Conservation (phyloP, 2,888 invertebrate genomes). For the Julus scandinavius region DNA sequence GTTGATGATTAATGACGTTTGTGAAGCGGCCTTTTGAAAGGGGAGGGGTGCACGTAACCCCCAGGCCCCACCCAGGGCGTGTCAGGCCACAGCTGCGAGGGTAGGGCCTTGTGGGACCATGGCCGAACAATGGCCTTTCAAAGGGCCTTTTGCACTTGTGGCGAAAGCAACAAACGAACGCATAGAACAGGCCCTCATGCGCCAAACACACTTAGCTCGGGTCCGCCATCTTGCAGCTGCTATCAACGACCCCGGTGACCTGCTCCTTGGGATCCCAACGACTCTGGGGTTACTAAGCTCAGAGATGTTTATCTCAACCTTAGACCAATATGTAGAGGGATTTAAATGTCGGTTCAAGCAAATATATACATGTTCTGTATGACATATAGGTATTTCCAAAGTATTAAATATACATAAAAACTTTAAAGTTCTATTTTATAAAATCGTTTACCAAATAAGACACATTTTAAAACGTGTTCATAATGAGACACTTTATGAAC, state of each 20-base stretch:
- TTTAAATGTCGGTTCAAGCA: too few species aligned
- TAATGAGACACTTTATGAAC: too few species aligned
- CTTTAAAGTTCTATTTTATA: too few species aligned
- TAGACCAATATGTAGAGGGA: too few species aligned
- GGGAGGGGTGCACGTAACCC: slow-evolving; percentile 22
- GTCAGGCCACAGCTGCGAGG: slow-evolving; percentile 38
- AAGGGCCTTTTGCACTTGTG: slow-evolving; percentile 39
- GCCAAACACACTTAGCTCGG: neutral
- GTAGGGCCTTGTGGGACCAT: slow-evolving; percentile 6
- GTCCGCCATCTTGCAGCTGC: neutral
- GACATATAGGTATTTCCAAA: too few species aligned
- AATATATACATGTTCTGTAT: too few species aligned
- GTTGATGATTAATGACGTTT: slow-evolving; percentile 39
- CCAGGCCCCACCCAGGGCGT: slow-evolving; percentile 30
- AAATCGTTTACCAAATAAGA: too few species aligned
- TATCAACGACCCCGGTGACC: neutral
- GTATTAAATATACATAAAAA: too few species aligned
- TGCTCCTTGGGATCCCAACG: neutral
- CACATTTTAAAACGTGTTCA: too few species aligned
- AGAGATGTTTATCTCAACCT: too few species aligned
- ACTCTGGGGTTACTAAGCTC: neutral
- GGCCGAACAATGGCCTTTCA: slow-evolving; percentile 11
- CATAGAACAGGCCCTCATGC: neutral
- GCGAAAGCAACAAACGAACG: neutral
- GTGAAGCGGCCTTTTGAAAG: slow-evolving; percentile 29